Conservation (phyloP, 2,797 vertebrate genomes). For the Hydrophis major region DNA sequence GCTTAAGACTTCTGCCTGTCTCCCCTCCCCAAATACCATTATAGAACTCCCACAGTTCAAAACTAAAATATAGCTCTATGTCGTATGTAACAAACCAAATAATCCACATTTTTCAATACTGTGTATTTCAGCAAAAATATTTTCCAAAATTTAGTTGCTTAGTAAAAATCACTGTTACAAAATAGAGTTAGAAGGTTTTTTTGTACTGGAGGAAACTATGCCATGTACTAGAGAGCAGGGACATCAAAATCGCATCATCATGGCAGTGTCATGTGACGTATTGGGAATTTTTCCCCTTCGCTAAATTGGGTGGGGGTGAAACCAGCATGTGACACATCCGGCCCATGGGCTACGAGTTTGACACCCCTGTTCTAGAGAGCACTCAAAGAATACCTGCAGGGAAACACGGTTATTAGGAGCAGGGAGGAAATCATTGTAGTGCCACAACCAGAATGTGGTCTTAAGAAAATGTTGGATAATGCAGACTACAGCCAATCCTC, state of each 20-base stretch:
- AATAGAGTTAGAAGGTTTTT: not conserved
- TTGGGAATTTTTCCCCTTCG: too few relatives aligned
- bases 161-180: not conserved
- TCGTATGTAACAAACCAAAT: not conserved
- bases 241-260: too few relatives aligned
- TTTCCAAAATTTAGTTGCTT: not conserved
- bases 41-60: not conserved
- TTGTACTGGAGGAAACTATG: not conserved
- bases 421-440: not conserved
- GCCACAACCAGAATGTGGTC: not conserved
- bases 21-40: not conserved
- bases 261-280: too few relatives aligned
- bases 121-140: not conserved
- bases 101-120: not conserved
- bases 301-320: too few relatives aligned
- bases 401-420: not conserved
- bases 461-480: not conserved
- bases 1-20: not conserved
- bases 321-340: too few relatives aligned
- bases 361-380: not conserved
- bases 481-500: not conserved
- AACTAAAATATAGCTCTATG: not conserved
- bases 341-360: too few relatives aligned
- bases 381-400: not conserved
- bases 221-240: not conserved